phyloP scores from a whole-genome alignment of 1,140 invertebrate genomes.

The Wiebesia pumilae region DNA sequence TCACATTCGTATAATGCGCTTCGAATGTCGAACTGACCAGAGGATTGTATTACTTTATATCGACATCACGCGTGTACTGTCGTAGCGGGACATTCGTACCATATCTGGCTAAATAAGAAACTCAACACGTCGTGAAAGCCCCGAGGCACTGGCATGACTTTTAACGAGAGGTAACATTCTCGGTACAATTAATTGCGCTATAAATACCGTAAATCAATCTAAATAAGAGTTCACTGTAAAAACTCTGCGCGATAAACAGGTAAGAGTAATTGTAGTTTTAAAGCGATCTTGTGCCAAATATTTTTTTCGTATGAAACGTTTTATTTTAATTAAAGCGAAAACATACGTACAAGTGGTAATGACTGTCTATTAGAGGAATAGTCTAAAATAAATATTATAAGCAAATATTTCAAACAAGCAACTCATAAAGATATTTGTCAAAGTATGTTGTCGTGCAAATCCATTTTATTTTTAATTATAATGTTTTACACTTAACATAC shows the following conservation, averaged over 20 bases:
- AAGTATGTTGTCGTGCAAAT: background rate
- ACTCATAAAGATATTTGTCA: slow-evolving; percentile 4
- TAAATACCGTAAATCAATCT: slow-evolving; percentile 58
- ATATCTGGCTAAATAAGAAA: slow-evolving; percentile 37
- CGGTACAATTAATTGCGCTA: slow-evolving; percentile 57
- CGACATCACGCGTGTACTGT: background rate
- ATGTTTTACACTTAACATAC: background rate
- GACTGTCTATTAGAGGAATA: background rate
- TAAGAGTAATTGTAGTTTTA: slow-evolving; percentile 12
- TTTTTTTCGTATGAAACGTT: background rate
- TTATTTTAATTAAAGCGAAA: background rate
- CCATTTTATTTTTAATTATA: background rate
- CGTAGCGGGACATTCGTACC: slow-evolving; percentile 33
- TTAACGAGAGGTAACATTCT: slow-evolving; percentile 38
- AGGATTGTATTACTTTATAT: slow-evolving; percentile 31
- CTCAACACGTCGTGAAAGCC: slow-evolving; percentile 36
- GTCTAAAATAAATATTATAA: background rate
- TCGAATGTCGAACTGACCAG: background rate
- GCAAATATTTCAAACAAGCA: background rate
- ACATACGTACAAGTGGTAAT: background rate
- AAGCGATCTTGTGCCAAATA: background rate
- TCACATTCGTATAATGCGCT: slow-evolving; percentile 22
- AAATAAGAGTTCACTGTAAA: slow-evolving; percentile 50
- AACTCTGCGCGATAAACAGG: background rate
- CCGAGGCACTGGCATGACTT: background rate